phyloP scores from a whole-genome alignment of 1,140 invertebrate species.

The Lepidurus couesii region DNA sequence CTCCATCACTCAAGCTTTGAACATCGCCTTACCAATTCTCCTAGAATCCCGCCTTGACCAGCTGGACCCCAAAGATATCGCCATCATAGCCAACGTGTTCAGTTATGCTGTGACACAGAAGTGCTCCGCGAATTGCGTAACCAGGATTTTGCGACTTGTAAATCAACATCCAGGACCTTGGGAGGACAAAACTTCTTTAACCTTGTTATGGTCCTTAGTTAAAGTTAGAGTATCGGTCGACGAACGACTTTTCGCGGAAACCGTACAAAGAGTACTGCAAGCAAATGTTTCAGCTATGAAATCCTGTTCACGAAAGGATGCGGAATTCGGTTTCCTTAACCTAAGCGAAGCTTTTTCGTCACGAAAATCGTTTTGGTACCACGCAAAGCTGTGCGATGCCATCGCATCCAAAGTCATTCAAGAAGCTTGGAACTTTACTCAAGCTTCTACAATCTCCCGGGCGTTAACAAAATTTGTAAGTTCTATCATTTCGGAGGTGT shows the following conservation, averaged over 20 bases:
- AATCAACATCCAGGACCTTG: not conserved
- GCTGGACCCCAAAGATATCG: not conserved
- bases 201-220: not conserved
- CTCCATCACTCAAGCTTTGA: not conserved
- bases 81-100: not conserved
- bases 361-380: conserved; percentile 25
- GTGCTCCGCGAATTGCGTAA: not conserved
- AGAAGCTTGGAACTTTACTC: conserved; percentile 17
- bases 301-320: not conserved
- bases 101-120: not conserved
- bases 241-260: not conserved
- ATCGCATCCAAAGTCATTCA: conserved; percentile 4
- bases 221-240: not conserved
- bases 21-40: conserved; percentile 22
- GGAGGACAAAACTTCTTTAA: not conserved
- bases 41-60: conserved; percentile 24
- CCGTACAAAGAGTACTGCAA: not conserved
- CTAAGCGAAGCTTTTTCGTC: not conserved
- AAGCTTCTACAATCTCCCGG: not conserved
- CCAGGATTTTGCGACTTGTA: not conserved
- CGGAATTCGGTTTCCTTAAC: not conserved
- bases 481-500: not conserved
- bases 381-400: conserved; percentile 22
- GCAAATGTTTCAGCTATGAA: not conserved
- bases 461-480: not conserved